Base-by-base conservation (phyloP, 2,888 invertebrate genomes). In the Amiota communis region DNA sequence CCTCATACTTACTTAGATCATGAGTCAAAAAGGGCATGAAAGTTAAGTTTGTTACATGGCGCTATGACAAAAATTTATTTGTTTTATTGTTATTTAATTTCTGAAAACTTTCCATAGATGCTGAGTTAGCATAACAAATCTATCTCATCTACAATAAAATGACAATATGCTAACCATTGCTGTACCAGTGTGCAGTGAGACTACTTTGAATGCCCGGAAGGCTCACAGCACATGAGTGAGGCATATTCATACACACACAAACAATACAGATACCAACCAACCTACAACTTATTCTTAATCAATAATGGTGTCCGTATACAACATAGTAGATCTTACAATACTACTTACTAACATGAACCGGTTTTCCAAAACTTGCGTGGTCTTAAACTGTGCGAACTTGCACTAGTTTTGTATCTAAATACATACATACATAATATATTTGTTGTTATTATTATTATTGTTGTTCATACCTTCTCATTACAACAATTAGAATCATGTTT, bases 341-440 rank as follows among this genome's bases (percentile, higher is more conserved):
- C 4, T 53, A 53, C 8, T 36, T 51, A 51, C 3, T 51, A 51
- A 51, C 2, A 51, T 3, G 2, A 57, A 57, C 57, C 20, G 57
- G 57, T 57, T 57, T 57, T 15, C 10, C 10, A 51, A 57, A 17
- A 57, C 10, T 57, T 57, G 57, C 57, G 15, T 57, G 57, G 15
- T 57, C 17, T 15, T 9, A 20, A 36, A 17, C 17, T 11, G 57
- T 82, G 81, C 84, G 83, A 83, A 83, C 84, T 83, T 83, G 83
- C 83, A 83, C 84, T 78, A 82, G 84, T 75, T 83, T 81, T 76
- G 73, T 36, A 6, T 36, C 36, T 36, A 36, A 2, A 36, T 36
- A 36, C 36, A 6, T 36, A 36, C 2, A 6, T 36, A 36, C 6
- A 78, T 68, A n/a, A n/a, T n/a, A n/a, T n/a, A n/a, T n/a, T n/a